Percentiles rank a stretch among this genome's conserved stretches.
Conservation (phyloP, 2,888 invertebrate species). For the Platycheirus rosarum region DNA sequence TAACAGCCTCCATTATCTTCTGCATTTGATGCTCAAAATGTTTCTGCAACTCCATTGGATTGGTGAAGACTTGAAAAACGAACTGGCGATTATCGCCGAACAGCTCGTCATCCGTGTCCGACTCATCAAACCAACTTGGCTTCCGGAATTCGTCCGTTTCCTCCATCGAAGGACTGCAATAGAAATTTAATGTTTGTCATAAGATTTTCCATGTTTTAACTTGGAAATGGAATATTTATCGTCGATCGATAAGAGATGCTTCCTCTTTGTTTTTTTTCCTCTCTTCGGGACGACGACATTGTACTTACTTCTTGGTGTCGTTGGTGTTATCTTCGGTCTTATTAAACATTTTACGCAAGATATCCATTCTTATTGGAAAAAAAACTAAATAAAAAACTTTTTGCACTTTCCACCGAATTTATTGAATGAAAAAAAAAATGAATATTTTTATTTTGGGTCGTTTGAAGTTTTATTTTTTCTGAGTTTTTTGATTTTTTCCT, state of each 20-base stretch:
- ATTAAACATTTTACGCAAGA: constrained; percentile 79
- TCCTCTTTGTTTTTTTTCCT: constrained; percentile 31
- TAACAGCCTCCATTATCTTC: constrained; percentile 84
- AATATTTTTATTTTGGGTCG: constrained; percentile 30
- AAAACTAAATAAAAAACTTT: constrained; percentile 65
- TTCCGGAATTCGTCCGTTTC: constrained; percentile 82
- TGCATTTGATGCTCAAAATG: constrained; percentile 86
- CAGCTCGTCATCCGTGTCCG: constrained; percentile 82
- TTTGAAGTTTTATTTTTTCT: constrained; percentile 8
- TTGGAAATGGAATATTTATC: constrained; percentile 32
- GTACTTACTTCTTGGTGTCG: constrained; percentile 76
- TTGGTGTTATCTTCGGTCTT: constrained; percentile 75
- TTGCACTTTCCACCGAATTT: constrained; percentile 19
- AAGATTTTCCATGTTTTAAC: too few species aligned
- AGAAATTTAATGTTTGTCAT: not conserved
- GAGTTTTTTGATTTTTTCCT: constrained; percentile 37
- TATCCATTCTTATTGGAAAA: constrained; percentile 76
- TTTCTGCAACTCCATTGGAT: constrained; percentile 85
- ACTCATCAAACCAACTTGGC: constrained; percentile 82
- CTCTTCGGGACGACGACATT: constrained; percentile 18
- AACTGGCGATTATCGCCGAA: constrained; percentile 81
- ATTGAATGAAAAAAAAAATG: constrained; percentile 50
- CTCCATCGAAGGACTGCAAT: constrained; percentile 72
- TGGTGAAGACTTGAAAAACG: constrained; percentile 84
- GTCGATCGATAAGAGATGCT: constrained; percentile 67